Evolutionary conservation across 2,113 vertebrate genomes (phyloP).

Genomic region (Pterocles gutturalis): DNA sequence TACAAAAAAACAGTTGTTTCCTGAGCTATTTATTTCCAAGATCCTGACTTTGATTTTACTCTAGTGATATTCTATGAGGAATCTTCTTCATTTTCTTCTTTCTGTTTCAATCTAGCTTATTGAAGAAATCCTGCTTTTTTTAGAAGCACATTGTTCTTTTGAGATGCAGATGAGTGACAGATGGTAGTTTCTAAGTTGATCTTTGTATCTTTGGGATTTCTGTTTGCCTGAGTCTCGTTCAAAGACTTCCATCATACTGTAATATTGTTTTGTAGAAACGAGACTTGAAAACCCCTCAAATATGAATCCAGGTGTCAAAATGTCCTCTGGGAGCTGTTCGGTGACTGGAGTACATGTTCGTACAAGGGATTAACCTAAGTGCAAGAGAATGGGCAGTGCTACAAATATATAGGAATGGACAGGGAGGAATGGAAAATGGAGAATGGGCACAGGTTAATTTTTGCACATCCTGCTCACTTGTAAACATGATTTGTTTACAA

Average conservation of each 20-base stretch:
- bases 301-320: constrained; percentile 28
- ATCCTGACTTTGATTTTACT: constrained; percentile 65
- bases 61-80: constrained; percentile 49
- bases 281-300: constrained; percentile 18
- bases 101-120: constrained; percentile 62
- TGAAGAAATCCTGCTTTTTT: constrained; percentile 64
- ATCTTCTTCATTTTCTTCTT: constrained; percentile 73
- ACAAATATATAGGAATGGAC: neutral
- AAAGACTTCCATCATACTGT: constrained; percentile 45
- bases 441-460: neutral
- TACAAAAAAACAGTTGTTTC: constrained; percentile 56
- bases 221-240: constrained; percentile 12
- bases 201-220: constrained; percentile 40
- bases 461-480: neutral
- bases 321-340: neutral
- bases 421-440: neutral
- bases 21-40: constrained; percentile 55
- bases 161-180: constrained; percentile 64
- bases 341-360: neutral
- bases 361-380: neutral
- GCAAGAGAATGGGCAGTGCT: neutral
- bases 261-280: constrained; percentile 24
- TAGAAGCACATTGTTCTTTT: constrained; percentile 52
- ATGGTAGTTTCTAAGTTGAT: constrained; percentile 46
- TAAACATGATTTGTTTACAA: neutral